Evolutionary conservation across 2,797 vertebrate species (phyloP), one percentile per base, ranked within the genome.

Genomic region (Poecilia picta): DNA sequence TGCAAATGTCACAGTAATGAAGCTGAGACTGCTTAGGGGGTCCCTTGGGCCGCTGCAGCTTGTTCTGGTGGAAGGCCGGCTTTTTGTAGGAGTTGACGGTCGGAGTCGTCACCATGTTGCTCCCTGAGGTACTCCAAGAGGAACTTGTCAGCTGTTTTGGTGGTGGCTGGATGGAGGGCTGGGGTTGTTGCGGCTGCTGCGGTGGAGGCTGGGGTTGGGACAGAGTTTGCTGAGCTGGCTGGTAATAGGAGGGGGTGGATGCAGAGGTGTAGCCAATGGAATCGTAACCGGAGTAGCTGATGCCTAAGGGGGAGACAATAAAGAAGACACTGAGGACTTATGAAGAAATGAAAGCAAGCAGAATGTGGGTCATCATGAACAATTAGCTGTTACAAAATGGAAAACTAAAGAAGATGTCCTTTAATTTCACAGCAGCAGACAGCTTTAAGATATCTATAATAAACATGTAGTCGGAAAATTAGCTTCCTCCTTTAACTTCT

Each of bases 1-100:
- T 97, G 91, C 97, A 97, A 89, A 97, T 94, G 83, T 97, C 96
- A 70, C 97, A 97, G 93, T 97, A 97, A 91, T 97, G 96, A 28
- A 97, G 94, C 62, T 95, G 95, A 1, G 95, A 94, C 71, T 94
- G 96, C 80, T 95, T 96, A 8, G 96, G 95, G 1, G 94, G 92
- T 0, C 92, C 93, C 91, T 95, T 96, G 75, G 95, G 91, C 84
- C 95, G 97, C 62, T 89, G 95, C 57, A 90, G 84, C 88, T 95
- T 96, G 93, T 80, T 94, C 85, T 95, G 94, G 80, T 95, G 95
- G 59, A 93, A 94, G 0, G 85, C 76, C 0, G 94, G 93, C 84
- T 95, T 96, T 87, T 94, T 92, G 76, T 96, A 94, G 25, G 88
- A 13, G 73, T 91, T 92, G 47, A 86, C 81, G 0, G 91, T 64